Evolutionary conservation across 2,797 vertebrate species (phyloP), one percentile per base, ranked within the genome.

Genomic region (Microtus obscurus): DNA sequence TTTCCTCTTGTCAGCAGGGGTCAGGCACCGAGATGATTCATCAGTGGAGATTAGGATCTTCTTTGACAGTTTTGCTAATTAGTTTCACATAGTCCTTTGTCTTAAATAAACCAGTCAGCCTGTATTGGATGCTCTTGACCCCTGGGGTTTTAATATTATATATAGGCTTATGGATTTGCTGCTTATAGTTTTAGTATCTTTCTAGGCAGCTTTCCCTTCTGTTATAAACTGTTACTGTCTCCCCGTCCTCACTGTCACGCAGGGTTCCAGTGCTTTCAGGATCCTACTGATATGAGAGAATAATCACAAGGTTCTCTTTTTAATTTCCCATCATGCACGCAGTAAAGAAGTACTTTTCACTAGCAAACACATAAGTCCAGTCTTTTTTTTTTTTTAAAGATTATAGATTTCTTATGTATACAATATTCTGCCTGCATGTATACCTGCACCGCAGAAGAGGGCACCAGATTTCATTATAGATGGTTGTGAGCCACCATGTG

Each of bases 41-140:
- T 48, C 67, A 86, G 56, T 86, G 86, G 27, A 82, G 40, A 93
- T 40, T 21, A 89, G 73, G 91, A 40, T 53, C 45, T 89, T 87
- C 91, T 56, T 88, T 85, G 40, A 31, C 37, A 90, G 23, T 83
- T 95, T 90, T 93, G 85, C 14, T 76, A 93, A 71, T 79, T 93
- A 89, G 59, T 87, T 91, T 40, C 48, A 87, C 65, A 83, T 77
- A 73, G 48, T 27, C 16, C 29, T 93, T 88, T 96, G 77, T 86
- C 61, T 90, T 94, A 71, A 77, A 91, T 56, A 85, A 43, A 95
- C 16, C 2, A 61, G 37, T 48, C 5, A 67, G 19, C 5, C 79
- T 97, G 48, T 45, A 45, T 17, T 48, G 61, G 17, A 53, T 45
- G 31, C 34, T 87, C 27, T 92, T 80, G 37, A 93, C 5, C 56